Percentiles rank a stretch among this genome's conserved stretches.
Conservation (phyloP, 1,140 invertebrate species). For the Aphis gossypii region DNA sequence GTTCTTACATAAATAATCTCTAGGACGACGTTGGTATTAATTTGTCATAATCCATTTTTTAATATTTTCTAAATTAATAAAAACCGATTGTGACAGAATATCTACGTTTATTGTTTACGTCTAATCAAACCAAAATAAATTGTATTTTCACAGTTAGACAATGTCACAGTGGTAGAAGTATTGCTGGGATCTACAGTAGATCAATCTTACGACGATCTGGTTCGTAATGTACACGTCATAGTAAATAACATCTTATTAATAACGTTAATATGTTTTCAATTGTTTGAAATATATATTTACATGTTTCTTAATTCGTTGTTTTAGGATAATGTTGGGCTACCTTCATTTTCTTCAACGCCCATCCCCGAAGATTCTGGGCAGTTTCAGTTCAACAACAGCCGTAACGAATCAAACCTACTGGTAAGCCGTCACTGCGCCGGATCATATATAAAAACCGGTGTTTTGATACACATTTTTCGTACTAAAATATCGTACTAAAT, state of each 20-base stretch:
- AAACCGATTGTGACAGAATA: background rate
- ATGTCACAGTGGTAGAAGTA: constrained; percentile 10
- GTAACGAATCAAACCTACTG: background rate
- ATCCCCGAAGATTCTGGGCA: background rate
- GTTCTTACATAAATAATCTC: background rate
- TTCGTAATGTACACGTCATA: background rate
- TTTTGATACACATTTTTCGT: background rate
- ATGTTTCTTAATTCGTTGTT: background rate
- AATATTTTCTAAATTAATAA: background rate
- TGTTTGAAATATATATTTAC: background rate
- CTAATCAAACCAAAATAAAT: background rate
- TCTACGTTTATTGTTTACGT: background rate
- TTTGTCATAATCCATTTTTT: background rate
- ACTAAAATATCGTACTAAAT: background rate
- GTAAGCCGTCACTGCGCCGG: background rate
- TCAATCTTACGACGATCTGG: constrained; percentile 43
- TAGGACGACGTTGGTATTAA: background rate
- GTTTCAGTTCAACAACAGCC: background rate
- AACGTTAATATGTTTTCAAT: background rate
- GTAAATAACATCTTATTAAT: background rate
- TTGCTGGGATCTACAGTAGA: background rate
- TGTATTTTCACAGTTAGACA: constrained; percentile 28
- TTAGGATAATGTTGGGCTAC: constrained; percentile 43
- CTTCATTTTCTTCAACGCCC: constrained; percentile 43
- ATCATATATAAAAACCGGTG: background rate